These are phyloP conservation scores for Hiodon tergisus DNA, from an alignment of 2,113 vertebrate genomes.

Conservation along the genomic window DNA sequence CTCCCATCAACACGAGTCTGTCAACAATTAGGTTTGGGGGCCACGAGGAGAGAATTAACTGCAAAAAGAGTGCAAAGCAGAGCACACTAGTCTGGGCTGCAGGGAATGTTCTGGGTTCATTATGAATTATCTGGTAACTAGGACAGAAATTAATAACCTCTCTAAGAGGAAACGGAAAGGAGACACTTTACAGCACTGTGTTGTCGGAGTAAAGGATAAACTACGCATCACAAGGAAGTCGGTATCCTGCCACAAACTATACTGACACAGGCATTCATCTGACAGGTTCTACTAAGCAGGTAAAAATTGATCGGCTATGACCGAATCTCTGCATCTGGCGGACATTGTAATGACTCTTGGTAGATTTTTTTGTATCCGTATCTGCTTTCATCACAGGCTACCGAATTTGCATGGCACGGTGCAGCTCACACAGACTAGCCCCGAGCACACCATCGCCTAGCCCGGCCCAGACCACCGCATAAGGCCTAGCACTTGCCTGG, in stretches of 20 bases:
- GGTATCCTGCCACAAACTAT: too few species aligned
- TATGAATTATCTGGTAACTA: neutral
- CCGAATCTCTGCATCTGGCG: too few species aligned
- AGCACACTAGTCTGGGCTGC: neutral
- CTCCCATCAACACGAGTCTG: neutral
- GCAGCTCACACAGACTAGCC: too few species aligned
- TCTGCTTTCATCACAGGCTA: too few species aligned
- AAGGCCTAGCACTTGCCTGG: too few species aligned
- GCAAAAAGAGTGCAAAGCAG: neutral
- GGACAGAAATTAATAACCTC: constrained; percentile 6
- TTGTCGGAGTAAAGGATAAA: neutral
- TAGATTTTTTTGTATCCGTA: too few species aligned
- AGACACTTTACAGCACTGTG: neutral
- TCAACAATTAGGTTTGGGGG: neutral
- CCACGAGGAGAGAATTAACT: neutral
- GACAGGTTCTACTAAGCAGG: too few species aligned
- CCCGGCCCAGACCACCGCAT: too few species aligned
- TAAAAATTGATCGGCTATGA: too few species aligned
- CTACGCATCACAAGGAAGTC: neutral
- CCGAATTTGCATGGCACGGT: too few species aligned
- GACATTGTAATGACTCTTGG: too few species aligned
- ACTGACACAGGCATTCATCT: too few species aligned
- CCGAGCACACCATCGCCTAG: neutral
- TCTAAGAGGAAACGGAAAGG: neutral
- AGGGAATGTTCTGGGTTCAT: neutral